Percentiles rank a stretch among this genome's conserved stretches.
These are phyloP conservation scores for Rhyzopertha dominica DNA, from an alignment of 1,140 invertebrate genomes.

Conservation along the genomic window DNA sequence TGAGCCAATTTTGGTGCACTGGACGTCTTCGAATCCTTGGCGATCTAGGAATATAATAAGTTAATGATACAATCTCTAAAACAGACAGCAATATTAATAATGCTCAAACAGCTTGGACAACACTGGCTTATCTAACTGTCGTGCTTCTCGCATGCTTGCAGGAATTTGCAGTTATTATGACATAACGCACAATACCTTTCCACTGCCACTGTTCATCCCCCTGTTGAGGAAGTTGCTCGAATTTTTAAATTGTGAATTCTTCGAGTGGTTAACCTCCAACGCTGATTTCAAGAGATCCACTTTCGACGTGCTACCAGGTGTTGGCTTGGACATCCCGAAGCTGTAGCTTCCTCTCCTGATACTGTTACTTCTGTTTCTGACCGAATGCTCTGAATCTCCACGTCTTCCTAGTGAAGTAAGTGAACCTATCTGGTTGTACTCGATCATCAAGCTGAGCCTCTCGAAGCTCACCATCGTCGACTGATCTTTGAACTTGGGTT, in stretches of 20 bases:
- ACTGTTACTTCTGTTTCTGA: slow-evolving; percentile 45
- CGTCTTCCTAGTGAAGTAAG: slow-evolving; percentile 59
- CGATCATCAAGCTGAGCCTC: slow-evolving; percentile 63
- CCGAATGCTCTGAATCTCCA: slow-evolving; percentile 45
- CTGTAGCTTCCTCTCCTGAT: slow-evolving; percentile 50
- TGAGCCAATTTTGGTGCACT: slow-evolving; percentile 18
- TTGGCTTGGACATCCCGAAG: slow-evolving; percentile 25
- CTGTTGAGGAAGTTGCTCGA: slow-evolving; percentile 16
- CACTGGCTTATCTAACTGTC: no score
- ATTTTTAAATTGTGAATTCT: slow-evolving; percentile 26
- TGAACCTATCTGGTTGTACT: slow-evolving; percentile 67
- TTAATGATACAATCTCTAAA: no score
- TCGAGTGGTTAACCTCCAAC: slow-evolving; percentile 55
- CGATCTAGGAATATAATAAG: no score
- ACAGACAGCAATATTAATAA: no score
- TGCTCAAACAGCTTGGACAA: no score
- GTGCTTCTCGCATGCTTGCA: no score
- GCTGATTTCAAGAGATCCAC: slow-evolving; percentile 60
- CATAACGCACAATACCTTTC: no score
- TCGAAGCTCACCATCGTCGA: slow-evolving; percentile 61
- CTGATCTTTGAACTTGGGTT: slow-evolving; percentile 57
- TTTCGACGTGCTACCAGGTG: slow-evolving; percentile 55
- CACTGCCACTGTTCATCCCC: slow-evolving; percentile 12
- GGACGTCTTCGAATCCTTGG: slow-evolving; percentile 12
- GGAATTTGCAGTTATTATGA: no score